These are phyloP conservation scores for Bombus superbus DNA, from an alignment of 1,140 invertebrate species.

Conservation along the genomic window DNA sequence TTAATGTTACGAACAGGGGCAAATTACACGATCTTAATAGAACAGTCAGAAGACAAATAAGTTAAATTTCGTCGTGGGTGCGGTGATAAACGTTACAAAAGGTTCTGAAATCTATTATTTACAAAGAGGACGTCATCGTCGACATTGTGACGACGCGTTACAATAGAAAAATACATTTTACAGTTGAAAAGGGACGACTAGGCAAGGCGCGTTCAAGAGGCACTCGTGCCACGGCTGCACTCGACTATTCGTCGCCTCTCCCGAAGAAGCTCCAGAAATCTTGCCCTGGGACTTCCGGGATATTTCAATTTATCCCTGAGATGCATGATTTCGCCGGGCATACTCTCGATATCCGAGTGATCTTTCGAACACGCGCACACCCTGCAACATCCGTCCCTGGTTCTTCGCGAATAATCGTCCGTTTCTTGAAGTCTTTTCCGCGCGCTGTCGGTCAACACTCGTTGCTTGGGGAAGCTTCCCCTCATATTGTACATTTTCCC, in stretches of 20 bases:
- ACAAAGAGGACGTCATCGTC: not conserved
- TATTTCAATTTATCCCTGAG: slow-evolving; percentile 67
- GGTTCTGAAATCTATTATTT: slow-evolving; percentile 26
- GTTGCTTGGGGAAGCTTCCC: not conserved
- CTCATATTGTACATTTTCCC: not conserved
- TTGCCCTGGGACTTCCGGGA: slow-evolving; percentile 72
- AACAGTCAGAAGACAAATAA: not conserved
- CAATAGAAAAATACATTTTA: slow-evolving; percentile 50
- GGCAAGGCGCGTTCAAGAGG: slow-evolving; percentile 53
- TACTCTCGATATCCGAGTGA: slow-evolving; percentile 16
- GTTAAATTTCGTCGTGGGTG: not conserved
- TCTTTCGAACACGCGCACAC: slow-evolving; percentile 19
- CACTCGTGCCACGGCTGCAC: slow-evolving; percentile 65
- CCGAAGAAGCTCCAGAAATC: slow-evolving; percentile 73
- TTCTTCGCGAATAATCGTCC: slow-evolving; percentile 21
- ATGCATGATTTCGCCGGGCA: not conserved
- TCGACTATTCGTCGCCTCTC: slow-evolving; percentile 75
- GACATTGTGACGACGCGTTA: not conserved
- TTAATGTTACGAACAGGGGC: slow-evolving; percentile 1
- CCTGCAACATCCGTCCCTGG: not conserved
- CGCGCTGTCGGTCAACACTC: not conserved
- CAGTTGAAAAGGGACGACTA: not conserved
- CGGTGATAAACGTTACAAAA: slow-evolving; percentile 28
- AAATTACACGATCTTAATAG: not conserved
- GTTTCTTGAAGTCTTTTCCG: not conserved